Conservation (phyloP, 2,113 vertebrate species). For the Neomonachus schauinslandi region DNA sequence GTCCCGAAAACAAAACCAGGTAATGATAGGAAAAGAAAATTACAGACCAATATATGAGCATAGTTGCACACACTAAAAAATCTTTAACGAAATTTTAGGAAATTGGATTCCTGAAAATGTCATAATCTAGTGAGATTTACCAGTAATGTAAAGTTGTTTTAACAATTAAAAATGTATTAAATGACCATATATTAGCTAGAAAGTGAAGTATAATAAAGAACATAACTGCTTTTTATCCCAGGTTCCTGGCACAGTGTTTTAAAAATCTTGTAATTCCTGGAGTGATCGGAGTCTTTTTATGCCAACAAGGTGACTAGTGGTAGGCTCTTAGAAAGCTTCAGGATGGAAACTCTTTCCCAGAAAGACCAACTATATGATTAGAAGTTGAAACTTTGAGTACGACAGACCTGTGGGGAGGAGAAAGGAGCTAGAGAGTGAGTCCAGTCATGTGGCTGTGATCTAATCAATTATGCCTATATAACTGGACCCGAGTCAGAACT, state of each 20-base stretch:
- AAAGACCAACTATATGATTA: not conserved
- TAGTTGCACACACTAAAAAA: not conserved
- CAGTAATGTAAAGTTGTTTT: not conserved
- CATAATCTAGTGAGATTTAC: not conserved
- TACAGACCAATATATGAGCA: not conserved
- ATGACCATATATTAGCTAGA: not conserved
- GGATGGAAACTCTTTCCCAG: not conserved
- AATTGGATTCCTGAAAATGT: not conserved
- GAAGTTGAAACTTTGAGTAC: not conserved
- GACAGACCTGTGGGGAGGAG: not conserved
- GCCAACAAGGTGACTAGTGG: not conserved
- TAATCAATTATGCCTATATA: not conserved
- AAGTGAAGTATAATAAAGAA: not conserved
- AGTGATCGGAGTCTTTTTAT: not conserved
- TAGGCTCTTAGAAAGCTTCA: not conserved
- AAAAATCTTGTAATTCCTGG: not conserved
- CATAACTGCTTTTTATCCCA: not conserved
- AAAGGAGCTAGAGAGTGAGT: not conserved
- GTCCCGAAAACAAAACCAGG: not conserved
- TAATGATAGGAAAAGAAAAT: not conserved
- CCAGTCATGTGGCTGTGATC: not conserved
- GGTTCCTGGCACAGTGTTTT: not conserved
- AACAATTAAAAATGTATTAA: not conserved
- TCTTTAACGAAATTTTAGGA: not conserved
- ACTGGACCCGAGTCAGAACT: no score